phyloP scores from a whole-genome alignment of 2,113 vertebrate species.

The Phyllostomus discolor region DNA sequence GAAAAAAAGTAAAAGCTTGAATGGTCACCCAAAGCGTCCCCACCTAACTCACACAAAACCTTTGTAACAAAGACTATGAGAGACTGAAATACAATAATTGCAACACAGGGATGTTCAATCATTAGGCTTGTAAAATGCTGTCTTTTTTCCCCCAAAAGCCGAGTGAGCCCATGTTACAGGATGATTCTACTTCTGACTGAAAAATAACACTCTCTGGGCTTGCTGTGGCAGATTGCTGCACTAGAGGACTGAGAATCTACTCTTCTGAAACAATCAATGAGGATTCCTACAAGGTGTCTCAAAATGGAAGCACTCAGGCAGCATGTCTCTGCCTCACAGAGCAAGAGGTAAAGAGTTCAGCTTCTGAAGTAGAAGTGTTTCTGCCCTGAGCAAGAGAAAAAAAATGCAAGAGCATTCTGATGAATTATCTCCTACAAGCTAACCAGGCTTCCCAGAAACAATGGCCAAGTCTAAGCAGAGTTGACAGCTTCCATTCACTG shows the following conservation, averaged over 20 bases:
- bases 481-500: conserved; percentile 38
- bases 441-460: conserved; percentile 44
- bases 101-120: conserved; percentile 43
- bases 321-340: conserved; percentile 54
- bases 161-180: conserved; percentile 6
- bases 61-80: conserved; percentile 44
- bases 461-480: conserved; percentile 32
- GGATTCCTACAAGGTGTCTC: conserved; percentile 66
- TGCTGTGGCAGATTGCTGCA: neutral
- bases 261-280: conserved; percentile 47
- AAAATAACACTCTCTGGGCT: conserved; percentile 38
- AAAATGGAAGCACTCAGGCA: conserved; percentile 61
- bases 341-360: conserved; percentile 65
- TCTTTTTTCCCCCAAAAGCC: conserved; percentile 24
- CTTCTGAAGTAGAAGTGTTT: conserved; percentile 49
- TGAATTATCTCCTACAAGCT: conserved; percentile 61
- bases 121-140: conserved; percentile 34
- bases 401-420: conserved; percentile 46
- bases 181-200: neutral
- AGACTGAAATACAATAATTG: conserved; percentile 33
- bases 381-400: conserved; percentile 29
- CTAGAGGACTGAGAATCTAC: neutral
- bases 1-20: conserved; percentile 59
- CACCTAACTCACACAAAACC: conserved; percentile 47
- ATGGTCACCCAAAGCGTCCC: conserved; percentile 50